These are phyloP conservation scores for Heliconius ethilla DNA, from an alignment of 2,888 invertebrate genomes.

Conservation along the genomic window DNA sequence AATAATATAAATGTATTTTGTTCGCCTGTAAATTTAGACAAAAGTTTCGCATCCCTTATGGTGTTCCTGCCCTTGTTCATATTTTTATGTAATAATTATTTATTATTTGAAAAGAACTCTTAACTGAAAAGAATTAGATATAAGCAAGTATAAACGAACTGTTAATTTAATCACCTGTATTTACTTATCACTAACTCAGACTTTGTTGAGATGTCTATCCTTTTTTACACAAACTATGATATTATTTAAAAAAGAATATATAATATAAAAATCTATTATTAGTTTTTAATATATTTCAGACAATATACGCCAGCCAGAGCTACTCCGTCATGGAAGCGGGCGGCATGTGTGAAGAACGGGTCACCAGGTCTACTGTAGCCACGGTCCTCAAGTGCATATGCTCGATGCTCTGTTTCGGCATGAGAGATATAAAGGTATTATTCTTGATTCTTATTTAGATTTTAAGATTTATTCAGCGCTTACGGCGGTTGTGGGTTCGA, in stretches of 20 bases:
- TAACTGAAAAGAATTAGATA: not conserved
- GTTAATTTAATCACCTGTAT: not conserved
- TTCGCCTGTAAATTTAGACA: not conserved
- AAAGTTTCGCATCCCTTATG: not conserved
- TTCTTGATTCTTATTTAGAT: not conserved
- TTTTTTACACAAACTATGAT: not conserved
- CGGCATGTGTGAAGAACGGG: constrained; percentile 5
- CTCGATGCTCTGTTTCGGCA: not conserved
- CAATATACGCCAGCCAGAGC: not conserved
- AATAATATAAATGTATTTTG: not conserved
- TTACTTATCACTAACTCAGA: not conserved
- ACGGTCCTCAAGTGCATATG: constrained; percentile 10
- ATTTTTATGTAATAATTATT: not conserved
- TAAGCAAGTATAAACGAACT: not conserved
- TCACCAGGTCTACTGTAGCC: constrained; percentile 2
- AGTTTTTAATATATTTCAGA: not conserved
- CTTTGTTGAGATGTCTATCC: not conserved
- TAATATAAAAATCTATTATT: not conserved
- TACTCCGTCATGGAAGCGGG: constrained; percentile 3
- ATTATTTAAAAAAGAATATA: not conserved
- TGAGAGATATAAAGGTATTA: not conserved
- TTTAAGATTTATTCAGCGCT: no score
- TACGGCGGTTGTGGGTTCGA: no score
- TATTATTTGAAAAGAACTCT: not conserved
- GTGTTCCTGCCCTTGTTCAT: not conserved